These are phyloP conservation scores for Brachyptera risi DNA, from an alignment of 2,888 invertebrate species.

Conservation along the genomic window DNA sequence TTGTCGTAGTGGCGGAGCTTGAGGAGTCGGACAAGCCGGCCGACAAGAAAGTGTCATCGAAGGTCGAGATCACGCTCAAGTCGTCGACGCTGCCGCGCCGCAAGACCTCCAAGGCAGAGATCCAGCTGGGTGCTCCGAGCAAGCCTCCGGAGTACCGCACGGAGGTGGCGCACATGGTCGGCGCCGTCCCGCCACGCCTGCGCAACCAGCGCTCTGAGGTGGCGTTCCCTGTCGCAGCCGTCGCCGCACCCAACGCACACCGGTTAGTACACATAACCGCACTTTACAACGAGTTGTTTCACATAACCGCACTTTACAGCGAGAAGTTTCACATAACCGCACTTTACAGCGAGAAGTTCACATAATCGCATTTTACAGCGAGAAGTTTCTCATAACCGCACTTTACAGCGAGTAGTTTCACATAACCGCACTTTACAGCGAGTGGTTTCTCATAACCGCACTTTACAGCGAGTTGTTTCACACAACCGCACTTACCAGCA, in stretches of 20 bases:
- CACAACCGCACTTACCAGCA: no score
- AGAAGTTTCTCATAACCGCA: no score
- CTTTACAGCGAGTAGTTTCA: no score
- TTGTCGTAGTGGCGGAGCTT: no score
- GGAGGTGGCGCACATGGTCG: slow-evolving; percentile 57
- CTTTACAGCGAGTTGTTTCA: no score
- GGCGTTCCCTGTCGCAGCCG: slow-evolving; percentile 52
- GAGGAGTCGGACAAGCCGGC: slow-evolving; percentile 36
- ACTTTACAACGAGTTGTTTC: no score
- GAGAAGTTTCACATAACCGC: no score
- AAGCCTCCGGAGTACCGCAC: slow-evolving; percentile 50
- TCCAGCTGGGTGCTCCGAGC: slow-evolving; percentile 50
- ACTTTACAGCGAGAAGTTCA: no score
- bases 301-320: no score
- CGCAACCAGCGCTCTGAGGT: slow-evolving; percentile 53
- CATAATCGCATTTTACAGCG: no score
- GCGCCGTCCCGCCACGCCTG: slow-evolving; percentile 44
- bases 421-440: no score
- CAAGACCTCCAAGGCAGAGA: slow-evolving; percentile 60
- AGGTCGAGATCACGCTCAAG: slow-evolving; percentile 61
- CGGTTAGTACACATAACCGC: slow-evolving; percentile 9
- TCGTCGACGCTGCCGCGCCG: slow-evolving; percentile 63
- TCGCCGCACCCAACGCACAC: slow-evolving; percentile 23
- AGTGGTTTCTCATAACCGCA: no score
- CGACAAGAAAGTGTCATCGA: slow-evolving; percentile 61